Base-by-base conservation (phyloP, 2,113 vertebrate genomes). In the Piprites chloris region DNA sequence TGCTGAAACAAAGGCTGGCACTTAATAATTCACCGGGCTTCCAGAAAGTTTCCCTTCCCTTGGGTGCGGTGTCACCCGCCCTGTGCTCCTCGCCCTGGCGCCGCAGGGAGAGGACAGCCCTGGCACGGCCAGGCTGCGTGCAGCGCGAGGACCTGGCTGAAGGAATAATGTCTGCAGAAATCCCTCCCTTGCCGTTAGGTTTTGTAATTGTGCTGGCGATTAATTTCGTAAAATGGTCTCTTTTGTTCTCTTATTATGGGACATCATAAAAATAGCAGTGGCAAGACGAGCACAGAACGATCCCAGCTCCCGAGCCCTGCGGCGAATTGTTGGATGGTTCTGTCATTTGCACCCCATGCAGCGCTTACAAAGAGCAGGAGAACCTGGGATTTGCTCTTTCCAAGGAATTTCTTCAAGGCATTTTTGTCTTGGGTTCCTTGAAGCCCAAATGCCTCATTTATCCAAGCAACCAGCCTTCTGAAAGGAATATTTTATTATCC, bases 301-400 rank as follows among this genome's bases (percentile, higher is more conserved):
- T 96, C 88, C 90, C 93, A 88, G 79, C 88, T 92, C 95, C 67
- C 52, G 11, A 35, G 13, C 90, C 91, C 95, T 3, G 58, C 68
- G 11, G 95, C 90, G 3, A 58, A 90, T 78, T 90, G 72, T 92
- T 96, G 90, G 85, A 94, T 74, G 88, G n/a, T 84, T 93, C 96
- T 68, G 92, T 95, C 96, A 93, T 93, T 74, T 81, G 76, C 41
- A 61, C 90, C 92, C 92, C 92, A 65, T 53, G 92, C 1, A 0
- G 86, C 0, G 14, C 83, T 94, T 18, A 27, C 89, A 85, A 80
- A 88, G 79, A 91, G 94, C 41, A 17, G 79, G 87, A 94, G 82
- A 96, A 97, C 96, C 96, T 97, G 96, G 95, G 92, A 93, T 96
- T 96, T 92, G 88, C 95, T 96, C 93, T 97, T 96, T 97, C 92